Evolutionary conservation across 1,140 invertebrate species (phyloP).

Genomic region (Drosophila repleta): DNA sequence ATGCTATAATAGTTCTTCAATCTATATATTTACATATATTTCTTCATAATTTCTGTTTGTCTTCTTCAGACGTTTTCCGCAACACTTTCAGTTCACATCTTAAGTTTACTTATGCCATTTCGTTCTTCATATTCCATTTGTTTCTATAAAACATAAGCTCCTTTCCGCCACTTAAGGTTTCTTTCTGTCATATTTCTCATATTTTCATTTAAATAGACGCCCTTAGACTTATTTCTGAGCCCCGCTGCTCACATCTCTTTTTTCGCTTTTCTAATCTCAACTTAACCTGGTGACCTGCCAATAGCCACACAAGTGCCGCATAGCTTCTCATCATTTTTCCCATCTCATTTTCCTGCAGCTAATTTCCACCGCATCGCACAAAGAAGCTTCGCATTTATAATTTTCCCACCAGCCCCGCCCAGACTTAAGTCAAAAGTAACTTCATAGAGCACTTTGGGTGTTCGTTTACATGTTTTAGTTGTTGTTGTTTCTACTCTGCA

Average conservation of each 20-base stretch:
- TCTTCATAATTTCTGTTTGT: no score
- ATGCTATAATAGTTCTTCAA: no score
- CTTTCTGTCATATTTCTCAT: no score
- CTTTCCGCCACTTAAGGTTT: no score
- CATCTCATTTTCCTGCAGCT: constrained; percentile 7
- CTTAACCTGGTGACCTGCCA: constrained; percentile 64
- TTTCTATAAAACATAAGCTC: no score
- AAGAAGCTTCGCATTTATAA: constrained; percentile 15
- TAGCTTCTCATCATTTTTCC: neutral
- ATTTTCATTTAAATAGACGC: neutral
- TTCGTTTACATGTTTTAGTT: constrained; percentile 69
- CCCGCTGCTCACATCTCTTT: no score
- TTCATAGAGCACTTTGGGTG: constrained; percentile 67
- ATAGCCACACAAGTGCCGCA: constrained; percentile 45
- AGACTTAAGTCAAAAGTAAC: constrained; percentile 53
- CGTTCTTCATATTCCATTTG: no score
- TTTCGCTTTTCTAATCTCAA: constrained; percentile 43
- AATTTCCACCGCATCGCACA: constrained; percentile 7
- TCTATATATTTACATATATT: no score
- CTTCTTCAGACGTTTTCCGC: no score
- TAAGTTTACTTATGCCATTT: no score
- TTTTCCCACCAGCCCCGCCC: constrained; percentile 15
- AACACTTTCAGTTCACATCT: no score
- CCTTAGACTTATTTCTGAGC: neutral
- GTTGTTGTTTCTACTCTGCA: constrained; percentile 18